Base-by-base conservation (phyloP, 1,140 invertebrate genomes). In the Chelonus insularis region DNA sequence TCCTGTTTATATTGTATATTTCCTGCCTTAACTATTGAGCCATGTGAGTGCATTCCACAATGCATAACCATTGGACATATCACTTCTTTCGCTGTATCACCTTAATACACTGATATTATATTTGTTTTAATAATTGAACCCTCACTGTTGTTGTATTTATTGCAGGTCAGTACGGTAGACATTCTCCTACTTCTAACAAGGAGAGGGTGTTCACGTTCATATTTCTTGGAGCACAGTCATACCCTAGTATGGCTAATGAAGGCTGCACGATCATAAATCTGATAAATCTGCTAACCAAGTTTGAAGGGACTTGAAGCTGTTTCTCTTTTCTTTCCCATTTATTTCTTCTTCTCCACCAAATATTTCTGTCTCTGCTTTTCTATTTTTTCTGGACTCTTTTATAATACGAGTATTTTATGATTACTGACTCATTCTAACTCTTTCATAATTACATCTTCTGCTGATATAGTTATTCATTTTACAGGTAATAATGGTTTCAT, bases 1-100 rank as follows among this genome's bases (percentile, higher is more conserved):
- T 41, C 7, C 0, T 45, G 3, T 0, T 65, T 2, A 29, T 59
- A 63, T 21, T 58, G 29, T 2, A 29, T 55, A n/a, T 32, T 3
- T 0, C 62, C 64, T 1, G 66, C 54, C 2, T 7, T 12, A 0
- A 69, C 66, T 0, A 36, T 18, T 0, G 67, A 68, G 0, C 29
- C 37, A n/a, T 72, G 68, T 0, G 64, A 67, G 25, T 66, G 58
- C 61, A 67, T 65, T 0, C 68, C 67, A 23, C 64, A 72, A 7
- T 70, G 36, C 9, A 29, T 39, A 1, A 70, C 50, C 0, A 45
- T 65, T 32, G 65, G 8, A 4, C 57, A 32, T 0, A 72, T 50
- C 20, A 60, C 56, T 0, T 68, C 21, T 36, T 68, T 67, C 70
- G 70, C 25, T 69, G 67, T 0, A 14, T 48, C 1, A 62, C 64